A percentile compares a stretch with the other conserved stretches of the same genome.
Conservation (phyloP, 2,888 invertebrate genomes). For the Chrysolina americana region DNA sequence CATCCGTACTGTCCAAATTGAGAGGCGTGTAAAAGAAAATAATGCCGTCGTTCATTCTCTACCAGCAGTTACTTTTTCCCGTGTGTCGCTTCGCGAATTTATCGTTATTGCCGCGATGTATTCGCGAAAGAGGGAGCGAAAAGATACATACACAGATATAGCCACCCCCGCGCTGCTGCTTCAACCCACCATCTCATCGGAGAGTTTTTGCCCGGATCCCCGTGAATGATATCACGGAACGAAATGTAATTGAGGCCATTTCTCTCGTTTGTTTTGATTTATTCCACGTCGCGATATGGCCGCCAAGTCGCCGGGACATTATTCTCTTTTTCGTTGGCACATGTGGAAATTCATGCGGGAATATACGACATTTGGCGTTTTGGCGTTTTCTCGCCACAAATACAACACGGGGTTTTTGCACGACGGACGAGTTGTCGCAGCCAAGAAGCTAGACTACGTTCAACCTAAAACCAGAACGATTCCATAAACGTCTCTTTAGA, state of each 20-base stretch:
- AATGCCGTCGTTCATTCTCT: not conserved
- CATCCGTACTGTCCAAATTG: not conserved
- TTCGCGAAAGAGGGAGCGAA: not conserved
- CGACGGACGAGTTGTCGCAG: not conserved
- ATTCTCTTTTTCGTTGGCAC: conserved; percentile 27
- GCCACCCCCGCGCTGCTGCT: not conserved
- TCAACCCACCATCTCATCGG: not conserved
- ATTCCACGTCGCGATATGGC: conserved; percentile 23
- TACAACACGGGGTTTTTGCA: not conserved
- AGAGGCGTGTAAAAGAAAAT: not conserved
- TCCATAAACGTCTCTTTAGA: not conserved
- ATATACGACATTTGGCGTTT: conserved; percentile 2
- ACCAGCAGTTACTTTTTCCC: not conserved
- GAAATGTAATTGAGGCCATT: conserved; percentile 27
- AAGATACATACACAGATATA: not conserved
- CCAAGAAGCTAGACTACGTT: not conserved
- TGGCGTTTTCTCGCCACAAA: not conserved
- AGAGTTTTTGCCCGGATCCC: conserved; percentile 12
- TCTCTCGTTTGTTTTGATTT: conserved; percentile 28
- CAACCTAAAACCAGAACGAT: no score
- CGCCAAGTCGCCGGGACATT: conserved; percentile 24
- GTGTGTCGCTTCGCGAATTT: not conserved
- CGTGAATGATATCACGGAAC: conserved; percentile 23
- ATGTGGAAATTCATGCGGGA: conserved; percentile 12
- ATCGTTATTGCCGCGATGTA: not conserved